Evolutionary conservation across 2,797 vertebrate genomes (phyloP).

Genomic region (Yasuhikotakia modesta): DNA sequence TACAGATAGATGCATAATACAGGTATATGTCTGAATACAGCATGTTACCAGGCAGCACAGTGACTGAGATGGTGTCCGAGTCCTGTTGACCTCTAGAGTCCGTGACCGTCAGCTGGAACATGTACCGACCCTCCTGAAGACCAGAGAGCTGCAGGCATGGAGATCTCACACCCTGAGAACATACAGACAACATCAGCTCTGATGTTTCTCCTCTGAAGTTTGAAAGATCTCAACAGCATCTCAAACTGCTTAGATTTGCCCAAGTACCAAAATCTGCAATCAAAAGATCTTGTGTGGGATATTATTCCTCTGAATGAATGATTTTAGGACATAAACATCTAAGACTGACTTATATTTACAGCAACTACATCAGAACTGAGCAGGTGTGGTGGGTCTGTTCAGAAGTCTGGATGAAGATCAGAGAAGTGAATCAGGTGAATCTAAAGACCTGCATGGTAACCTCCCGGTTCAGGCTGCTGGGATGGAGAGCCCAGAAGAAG

Average conservation of each 20-base stretch:
- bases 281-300: no score
- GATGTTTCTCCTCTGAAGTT: no score
- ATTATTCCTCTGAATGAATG: no score
- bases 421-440: no score
- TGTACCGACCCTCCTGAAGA: constrained; percentile 78
- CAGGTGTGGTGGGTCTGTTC: no score
- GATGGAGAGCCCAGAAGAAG: constrained; percentile 78
- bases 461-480: constrained; percentile 73
- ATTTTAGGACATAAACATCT: no score
- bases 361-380: no score
- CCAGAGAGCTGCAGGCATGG: constrained; percentile 76
- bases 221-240: no score
- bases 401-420: no score
- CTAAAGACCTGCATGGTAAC: constrained; percentile 76
- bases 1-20: no score
- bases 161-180: constrained; percentile 71
- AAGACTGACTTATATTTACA: no score
- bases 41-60: constrained; percentile 74
- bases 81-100: constrained; percentile 76
- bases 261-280: no score
- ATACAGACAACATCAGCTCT: neutral
- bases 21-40: neutral
- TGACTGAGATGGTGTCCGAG: constrained; percentile 72
- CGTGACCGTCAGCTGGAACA: constrained; percentile 77
- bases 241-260: neutral